Evolutionary conservation across 2,888 invertebrate genomes (phyloP).

Genomic region (Sminthurinus aureus): DNA sequence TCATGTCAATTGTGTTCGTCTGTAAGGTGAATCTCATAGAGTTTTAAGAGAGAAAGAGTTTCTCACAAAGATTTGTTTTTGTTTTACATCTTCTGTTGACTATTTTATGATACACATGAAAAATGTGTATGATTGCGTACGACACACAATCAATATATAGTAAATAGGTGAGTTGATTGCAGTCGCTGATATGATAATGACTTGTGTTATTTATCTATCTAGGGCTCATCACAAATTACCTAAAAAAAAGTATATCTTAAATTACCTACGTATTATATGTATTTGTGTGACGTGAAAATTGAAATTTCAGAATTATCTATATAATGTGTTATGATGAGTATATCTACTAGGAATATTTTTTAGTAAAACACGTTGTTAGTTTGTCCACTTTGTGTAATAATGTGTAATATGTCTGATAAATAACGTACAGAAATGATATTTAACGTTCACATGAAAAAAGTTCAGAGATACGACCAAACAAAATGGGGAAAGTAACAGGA

Average conservation of each 20-base stretch:
- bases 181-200: neutral
- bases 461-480: no score
- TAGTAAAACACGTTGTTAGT: no score
- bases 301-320: neutral
- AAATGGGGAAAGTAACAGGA: no score
- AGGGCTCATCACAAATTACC: neutral
- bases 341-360: no score
- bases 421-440: no score
- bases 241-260: neutral
- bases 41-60: neutral
- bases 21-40: neutral
- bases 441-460: no score
- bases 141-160: neutral
- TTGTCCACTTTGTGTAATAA: no score
- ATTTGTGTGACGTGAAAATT: neutral
- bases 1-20: neutral
- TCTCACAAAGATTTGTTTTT: neutral
- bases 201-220: neutral
- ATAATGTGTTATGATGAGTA: neutral
- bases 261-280: no score
- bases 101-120: conserved; percentile 28
- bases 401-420: no score
- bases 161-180: conserved; percentile 37
- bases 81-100: neutral
- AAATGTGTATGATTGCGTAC: conserved; percentile 46